Evolutionary conservation across 2,797 vertebrate species (phyloP).

Genomic region (Columba guinea): DNA sequence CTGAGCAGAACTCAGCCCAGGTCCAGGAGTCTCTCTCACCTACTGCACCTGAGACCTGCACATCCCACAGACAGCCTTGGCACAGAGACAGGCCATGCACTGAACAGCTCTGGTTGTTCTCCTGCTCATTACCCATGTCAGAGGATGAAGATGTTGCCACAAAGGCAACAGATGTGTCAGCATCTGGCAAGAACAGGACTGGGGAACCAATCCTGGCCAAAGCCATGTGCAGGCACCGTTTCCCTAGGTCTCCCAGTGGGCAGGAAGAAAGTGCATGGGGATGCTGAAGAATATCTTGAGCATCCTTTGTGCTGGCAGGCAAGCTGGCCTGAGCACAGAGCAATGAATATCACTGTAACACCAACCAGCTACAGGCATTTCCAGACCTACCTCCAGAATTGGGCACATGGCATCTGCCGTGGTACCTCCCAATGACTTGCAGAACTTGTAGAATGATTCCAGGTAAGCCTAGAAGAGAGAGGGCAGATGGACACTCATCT

Average conservation of each 20-base stretch:
- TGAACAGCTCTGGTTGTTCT: background rate
- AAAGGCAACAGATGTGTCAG: background rate
- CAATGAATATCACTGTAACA: background rate
- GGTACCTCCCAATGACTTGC: slow-evolving; percentile 91
- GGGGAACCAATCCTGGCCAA: background rate
- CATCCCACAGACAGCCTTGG: background rate
- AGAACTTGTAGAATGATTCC: slow-evolving; percentile 99
- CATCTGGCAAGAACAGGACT: background rate
- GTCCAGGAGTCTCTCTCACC: background rate
- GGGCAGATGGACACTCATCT: background rate
- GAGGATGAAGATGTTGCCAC: background rate
- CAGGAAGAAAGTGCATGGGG: rapidly evolving
- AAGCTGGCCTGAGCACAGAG: background rate
- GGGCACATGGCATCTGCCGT: slow-evolving; percentile 98
- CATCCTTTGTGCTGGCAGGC: background rate
- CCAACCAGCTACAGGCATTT: background rate
- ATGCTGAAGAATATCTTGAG: background rate
- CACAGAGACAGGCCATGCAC: background rate
- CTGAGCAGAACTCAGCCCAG: background rate
- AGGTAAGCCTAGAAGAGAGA: slow-evolving; percentile 88
- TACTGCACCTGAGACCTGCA: background rate
- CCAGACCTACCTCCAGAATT: slow-evolving; percentile 89
- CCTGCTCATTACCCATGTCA: rapidly evolving
- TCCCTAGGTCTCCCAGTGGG: background rate
- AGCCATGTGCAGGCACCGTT: background rate